These are phyloP conservation scores for Hyles vespertilio DNA, from an alignment of 1,140 invertebrate genomes.

Conservation along the genomic window DNA sequence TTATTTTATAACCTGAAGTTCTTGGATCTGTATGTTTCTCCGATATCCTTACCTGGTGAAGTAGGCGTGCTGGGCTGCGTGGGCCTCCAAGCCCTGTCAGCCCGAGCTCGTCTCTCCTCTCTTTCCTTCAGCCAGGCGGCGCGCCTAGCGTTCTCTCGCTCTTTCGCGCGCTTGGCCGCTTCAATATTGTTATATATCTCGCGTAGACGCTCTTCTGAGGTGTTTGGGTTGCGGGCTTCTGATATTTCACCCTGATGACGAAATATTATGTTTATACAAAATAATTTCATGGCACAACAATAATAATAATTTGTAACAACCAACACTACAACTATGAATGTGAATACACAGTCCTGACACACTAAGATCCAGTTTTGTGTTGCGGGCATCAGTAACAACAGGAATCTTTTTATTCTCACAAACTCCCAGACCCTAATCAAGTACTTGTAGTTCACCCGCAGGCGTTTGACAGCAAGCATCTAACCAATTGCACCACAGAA, in stretches of 20 bases:
- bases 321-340: no score
- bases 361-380: no score
- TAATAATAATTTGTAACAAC: no score
- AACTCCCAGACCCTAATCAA: no score
- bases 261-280: not conserved
- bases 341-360: no score
- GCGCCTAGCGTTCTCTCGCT: constrained; percentile 79
- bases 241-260: constrained; percentile 59
- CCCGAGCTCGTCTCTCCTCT: constrained; percentile 79
- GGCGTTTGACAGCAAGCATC: no score
- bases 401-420: no score
- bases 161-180: constrained; percentile 81
- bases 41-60: constrained; percentile 4
- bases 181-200: constrained; percentile 85
- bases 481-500: no score
- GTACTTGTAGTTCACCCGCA: no score
- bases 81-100: constrained; percentile 76
- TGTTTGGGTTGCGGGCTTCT: constrained; percentile 65
- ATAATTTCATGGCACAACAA: no score
- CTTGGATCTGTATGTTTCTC: not conserved
- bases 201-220: constrained; percentile 82
- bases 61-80: constrained; percentile 24
- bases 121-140: constrained; percentile 83
- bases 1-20: no score
- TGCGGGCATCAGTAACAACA: no score